Evolutionary conservation across 2,888 invertebrate genomes (phyloP).

Genomic region (Ecliptopera silaceata): DNA sequence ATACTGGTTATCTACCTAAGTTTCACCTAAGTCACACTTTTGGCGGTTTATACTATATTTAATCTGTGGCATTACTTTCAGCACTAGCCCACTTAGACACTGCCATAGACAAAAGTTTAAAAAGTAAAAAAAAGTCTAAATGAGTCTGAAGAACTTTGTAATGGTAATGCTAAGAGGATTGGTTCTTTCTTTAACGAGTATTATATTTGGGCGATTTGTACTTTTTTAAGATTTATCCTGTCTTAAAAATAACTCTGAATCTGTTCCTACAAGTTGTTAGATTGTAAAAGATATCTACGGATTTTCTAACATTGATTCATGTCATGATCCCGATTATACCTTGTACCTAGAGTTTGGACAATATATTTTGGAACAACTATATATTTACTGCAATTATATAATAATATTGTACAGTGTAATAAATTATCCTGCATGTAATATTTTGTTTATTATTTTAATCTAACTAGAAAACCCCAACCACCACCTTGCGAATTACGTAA

Average conservation of each 20-base stretch:
- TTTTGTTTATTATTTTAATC: conserved; percentile 46
- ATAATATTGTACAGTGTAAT: conserved; percentile 82
- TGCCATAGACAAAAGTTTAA: too few species aligned
- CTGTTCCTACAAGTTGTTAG: conserved; percentile 1
- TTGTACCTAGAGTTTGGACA: conserved; percentile 70
- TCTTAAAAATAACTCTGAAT: background rate
- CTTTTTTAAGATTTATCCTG: background rate
- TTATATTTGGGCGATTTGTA: too few species aligned
- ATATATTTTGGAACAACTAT: conserved; percentile 81
- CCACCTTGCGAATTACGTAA: too few species aligned
- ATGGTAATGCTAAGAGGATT: too few species aligned
- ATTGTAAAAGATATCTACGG: conserved; percentile 48
- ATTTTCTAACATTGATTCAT: conserved; percentile 64
- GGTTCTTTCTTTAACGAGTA: too few species aligned
- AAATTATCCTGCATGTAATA: conserved; percentile 79
- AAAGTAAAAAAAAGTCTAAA: too few species aligned
- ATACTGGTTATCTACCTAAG: too few species aligned
- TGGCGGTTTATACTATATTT: too few species aligned
- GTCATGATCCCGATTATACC: conserved; percentile 59
- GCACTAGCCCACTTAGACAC: too few species aligned
- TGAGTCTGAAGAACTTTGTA: too few species aligned
- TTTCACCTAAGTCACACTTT: too few species aligned
- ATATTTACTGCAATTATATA: conserved; percentile 76
- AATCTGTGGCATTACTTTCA: too few species aligned
- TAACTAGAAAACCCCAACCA: background rate